phyloP scores from a whole-genome alignment of 2,113 vertebrate species.

The Xiphophorus couchianus region DNA sequence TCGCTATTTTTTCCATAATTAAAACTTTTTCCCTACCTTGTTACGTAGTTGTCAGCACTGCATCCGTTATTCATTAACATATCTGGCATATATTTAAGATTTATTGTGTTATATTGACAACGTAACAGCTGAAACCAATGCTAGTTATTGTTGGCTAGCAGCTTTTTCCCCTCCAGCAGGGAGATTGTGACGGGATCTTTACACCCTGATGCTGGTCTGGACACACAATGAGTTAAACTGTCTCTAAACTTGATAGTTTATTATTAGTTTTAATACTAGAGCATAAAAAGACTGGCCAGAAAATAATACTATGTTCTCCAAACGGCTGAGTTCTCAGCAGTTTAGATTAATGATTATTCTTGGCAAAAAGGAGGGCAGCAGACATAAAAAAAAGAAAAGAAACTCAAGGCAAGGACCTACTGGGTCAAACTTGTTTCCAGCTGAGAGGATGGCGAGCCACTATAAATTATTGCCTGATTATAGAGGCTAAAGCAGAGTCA shows the following conservation, averaged over 20 bases:
- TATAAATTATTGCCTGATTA: neutral
- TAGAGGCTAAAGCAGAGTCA: neutral
- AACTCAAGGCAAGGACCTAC: neutral
- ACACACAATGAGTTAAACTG: neutral
- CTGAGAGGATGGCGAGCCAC: neutral
- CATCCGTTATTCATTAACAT: too few species aligned
- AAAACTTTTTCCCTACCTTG: too few species aligned
- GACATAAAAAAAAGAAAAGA: neutral
- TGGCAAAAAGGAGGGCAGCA: neutral
- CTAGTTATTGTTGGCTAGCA: too few species aligned
- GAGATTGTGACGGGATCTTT: too few species aligned
- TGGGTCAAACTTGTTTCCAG: constrained; percentile 4
- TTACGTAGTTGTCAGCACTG: too few species aligned
- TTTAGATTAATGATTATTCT: neutral
- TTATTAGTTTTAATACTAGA: neutral
- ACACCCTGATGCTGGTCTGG: neutral
- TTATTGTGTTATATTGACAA: too few species aligned
- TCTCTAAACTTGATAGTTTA: neutral
- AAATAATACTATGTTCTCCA: neutral
- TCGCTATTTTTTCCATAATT: too few species aligned
- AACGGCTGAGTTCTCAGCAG: neutral
- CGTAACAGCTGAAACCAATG: too few species aligned
- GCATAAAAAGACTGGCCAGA: neutral
- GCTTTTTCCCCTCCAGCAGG: too few species aligned
- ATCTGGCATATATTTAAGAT: too few species aligned